Evolutionary conservation across 2,888 invertebrate species (phyloP), one percentile per base, ranked within the genome.

Genomic region (Drosophila emarginata): DNA sequence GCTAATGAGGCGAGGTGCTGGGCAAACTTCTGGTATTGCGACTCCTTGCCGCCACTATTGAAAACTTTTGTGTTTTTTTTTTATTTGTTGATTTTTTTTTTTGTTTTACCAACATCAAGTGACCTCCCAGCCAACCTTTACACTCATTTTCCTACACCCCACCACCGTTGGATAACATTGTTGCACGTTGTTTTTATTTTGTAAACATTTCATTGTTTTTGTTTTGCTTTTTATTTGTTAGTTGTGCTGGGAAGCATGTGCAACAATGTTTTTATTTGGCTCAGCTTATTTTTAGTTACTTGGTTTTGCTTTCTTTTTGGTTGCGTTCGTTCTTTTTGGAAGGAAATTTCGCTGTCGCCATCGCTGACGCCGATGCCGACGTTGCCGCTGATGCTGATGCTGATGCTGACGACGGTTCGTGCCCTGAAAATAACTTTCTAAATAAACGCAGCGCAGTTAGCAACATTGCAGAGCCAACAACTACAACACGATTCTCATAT

Each of bases 201-300:
- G 40, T 32, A 32, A 32, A 32, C 32, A 32, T 32, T 32, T 32
- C 32, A 39, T 26, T 21, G 54, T 15, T 56, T 56, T 32, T 52
- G 23, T 18, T 39, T 7, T 2, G 11, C 9, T 58, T 63, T 64
- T 59, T 64, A 51, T 37, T 39, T 14, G 45, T 63, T 53, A 23
- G 23, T 58, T 56, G 65, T 61, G 65, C 37, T 57, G 65, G 36
- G 59, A 63, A 75, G 73, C 83, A 81, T 86, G 86, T 82, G 81
- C 81, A 82, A 82, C 81, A 82, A 86, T 82, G 81, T 86, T 82
- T 86, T 86, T 80, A 78, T 78, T 81, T 80, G 83, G 74, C 63
- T 72, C 67, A 69, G 69, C 74, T 76, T 80, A 80, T 78, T 80
- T 86, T 86, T 82, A 86, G 87, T 86, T 82, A 86, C 81, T 86